These are phyloP conservation scores for Tipula helvola DNA, from an alignment of 2,888 invertebrate genomes.

Conservation along the genomic window DNA sequence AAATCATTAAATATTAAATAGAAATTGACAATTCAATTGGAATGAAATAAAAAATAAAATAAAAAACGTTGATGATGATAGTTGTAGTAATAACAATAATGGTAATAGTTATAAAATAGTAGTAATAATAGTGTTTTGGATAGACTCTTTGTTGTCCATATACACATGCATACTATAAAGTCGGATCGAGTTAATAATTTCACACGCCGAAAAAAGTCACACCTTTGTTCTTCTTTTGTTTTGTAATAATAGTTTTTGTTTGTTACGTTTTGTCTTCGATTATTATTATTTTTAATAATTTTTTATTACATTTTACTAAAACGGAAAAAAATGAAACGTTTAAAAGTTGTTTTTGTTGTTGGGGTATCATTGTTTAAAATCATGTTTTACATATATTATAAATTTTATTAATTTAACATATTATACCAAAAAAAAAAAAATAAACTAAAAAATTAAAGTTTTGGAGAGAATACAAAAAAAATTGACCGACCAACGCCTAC, in stretches of 20 bases:
- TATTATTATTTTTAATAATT: not conserved
- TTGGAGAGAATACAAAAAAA: not conserved
- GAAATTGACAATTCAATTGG: not conserved
- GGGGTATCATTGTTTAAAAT: not conserved
- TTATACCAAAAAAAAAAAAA: not conserved
- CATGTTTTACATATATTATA: not conserved
- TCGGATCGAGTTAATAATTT: not conserved
- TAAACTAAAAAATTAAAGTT: not conserved
- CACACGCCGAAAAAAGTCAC: conserved; percentile 4
- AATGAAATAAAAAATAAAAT: not conserved
- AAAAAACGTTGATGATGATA: not conserved
- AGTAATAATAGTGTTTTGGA: not conserved
- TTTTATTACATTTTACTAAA: not conserved
- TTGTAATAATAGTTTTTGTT: not conserved
- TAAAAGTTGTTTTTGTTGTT: not conserved
- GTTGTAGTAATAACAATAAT: not conserved
- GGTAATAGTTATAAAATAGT: not conserved
- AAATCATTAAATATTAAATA: not conserved
- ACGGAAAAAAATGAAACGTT: not conserved
- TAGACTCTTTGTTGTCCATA: not conserved
- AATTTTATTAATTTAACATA: not conserved
- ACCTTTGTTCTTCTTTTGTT: not conserved
- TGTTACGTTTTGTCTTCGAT: not conserved
- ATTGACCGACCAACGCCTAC: not conserved
- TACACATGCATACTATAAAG: not conserved